phyloP scores from a whole-genome alignment of 2,888 invertebrate genomes.

The Theodoxus fluviatilis region DNA sequence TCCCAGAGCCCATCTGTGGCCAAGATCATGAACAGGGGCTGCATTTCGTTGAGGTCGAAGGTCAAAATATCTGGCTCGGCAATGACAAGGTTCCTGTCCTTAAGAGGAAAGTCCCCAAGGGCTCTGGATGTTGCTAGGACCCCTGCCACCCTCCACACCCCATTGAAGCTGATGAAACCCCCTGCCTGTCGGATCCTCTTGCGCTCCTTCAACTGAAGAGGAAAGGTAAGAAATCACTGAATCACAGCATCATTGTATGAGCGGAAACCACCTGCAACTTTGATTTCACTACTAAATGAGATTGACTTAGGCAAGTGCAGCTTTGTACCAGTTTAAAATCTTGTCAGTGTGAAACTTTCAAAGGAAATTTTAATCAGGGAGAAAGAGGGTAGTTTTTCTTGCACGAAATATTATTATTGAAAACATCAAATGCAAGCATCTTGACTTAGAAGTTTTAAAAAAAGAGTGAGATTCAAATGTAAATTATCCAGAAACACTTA shows the following conservation, averaged over 20 bases:
- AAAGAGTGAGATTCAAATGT: too few species aligned
- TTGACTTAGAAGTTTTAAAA: too few species aligned
- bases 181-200: constrained; percentile 93
- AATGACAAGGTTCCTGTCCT: constrained; percentile 90
- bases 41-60: constrained; percentile 85
- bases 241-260: too few species aligned
- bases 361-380: too few species aligned
- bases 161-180: constrained; percentile 92
- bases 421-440: too few species aligned
- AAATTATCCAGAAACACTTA: constrained; percentile 65
- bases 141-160: constrained; percentile 95
- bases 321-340: too few species aligned
- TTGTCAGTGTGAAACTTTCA: too few species aligned
- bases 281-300: too few species aligned
- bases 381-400: too few species aligned
- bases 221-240: constrained; percentile 8
- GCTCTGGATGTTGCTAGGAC: constrained; percentile 93
- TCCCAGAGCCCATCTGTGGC: constrained; percentile 98
- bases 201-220: constrained; percentile 79
- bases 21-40: constrained; percentile 85
- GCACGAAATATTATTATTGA: too few species aligned
- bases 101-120: constrained; percentile 90
- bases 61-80: constrained; percentile 94
- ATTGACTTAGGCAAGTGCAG: too few species aligned
- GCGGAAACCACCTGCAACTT: too few species aligned